Conservation (phyloP, 37 sponge, comb jelly and placozoan species). For the Beroe forskalii region DNA sequence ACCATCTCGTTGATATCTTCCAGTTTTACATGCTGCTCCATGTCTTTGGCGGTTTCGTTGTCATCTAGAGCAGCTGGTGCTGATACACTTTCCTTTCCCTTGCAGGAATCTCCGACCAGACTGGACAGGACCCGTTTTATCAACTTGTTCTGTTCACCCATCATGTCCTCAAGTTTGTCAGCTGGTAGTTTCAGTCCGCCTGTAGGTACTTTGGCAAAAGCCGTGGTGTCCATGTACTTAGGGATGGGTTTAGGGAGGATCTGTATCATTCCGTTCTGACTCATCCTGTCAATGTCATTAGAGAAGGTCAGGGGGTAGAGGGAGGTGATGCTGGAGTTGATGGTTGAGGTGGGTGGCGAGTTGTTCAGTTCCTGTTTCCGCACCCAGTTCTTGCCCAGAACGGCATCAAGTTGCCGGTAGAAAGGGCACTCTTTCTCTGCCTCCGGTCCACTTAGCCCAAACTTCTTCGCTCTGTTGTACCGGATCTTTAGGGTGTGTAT, state of each 20-base stretch:
- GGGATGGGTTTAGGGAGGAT: conserved; percentile 52
- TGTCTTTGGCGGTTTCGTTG: background rate
- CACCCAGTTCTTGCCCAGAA: conserved; percentile 49
- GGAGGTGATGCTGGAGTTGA: background rate
- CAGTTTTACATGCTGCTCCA: background rate
- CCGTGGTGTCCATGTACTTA: conserved; percentile 38
- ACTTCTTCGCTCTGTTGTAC: conserved; percentile 62
- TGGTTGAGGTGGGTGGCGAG: background rate
- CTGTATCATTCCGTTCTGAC: conserved; percentile 52
- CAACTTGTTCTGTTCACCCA: conserved; percentile 41
- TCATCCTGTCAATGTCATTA: conserved; percentile 36
- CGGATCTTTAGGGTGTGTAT: conserved; percentile 59
- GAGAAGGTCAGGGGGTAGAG: conserved; percentile 57
- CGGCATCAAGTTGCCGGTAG: conserved; percentile 55
- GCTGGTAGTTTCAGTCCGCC: background rate
- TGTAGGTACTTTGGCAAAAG: background rate
- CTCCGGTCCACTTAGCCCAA: conserved; percentile 32
- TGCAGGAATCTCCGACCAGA: background rate
- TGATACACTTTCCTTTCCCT: background rate
- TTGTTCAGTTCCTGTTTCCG: conserved; percentile 21
- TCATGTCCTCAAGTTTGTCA: conserved; percentile 50
- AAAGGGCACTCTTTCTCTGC: conserved; percentile 63
- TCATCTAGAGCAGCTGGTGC: background rate
- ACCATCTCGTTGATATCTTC: background rate
- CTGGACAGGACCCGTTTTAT: conserved; percentile 32